Evolutionary conservation across 2,888 invertebrate genomes (phyloP).

Genomic region (Mythimna lalbum): DNA sequence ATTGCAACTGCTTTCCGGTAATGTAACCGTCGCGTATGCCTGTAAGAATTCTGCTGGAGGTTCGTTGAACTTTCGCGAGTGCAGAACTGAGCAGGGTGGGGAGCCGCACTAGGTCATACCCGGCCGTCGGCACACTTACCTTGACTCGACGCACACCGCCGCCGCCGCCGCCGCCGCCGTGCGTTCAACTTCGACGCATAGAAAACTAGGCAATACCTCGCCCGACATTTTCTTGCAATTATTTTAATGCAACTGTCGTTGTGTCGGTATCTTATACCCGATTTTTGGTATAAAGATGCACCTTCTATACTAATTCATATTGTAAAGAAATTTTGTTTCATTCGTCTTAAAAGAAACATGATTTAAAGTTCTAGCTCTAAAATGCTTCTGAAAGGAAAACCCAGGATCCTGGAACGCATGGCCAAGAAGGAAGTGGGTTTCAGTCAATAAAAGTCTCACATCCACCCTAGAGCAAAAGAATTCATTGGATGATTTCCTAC

Average conservation of each 20-base stretch:
- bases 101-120: constrained; percentile 88
- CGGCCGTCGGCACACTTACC: constrained; percentile 90
- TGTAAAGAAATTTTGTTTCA: not conserved
- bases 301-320: not conserved
- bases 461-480: too few relatives aligned
- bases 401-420: too few relatives aligned
- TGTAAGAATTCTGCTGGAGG: constrained; percentile 89
- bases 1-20: constrained; percentile 89
- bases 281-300: constrained; percentile 7
- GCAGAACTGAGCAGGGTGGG: constrained; percentile 88
- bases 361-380: not conserved
- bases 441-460: too few relatives aligned
- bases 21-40: constrained; percentile 88
- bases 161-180: constrained; percentile 67
- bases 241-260: constrained; percentile 70
- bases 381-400: not conserved
- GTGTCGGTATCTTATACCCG: constrained; percentile 41
- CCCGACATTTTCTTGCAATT: constrained; percentile 72
- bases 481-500: too few relatives aligned
- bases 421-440: too few relatives aligned
- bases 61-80: constrained; percentile 90
- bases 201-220: constrained; percentile 84
- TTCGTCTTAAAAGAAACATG: not conserved
- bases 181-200: constrained; percentile 78
- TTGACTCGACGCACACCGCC: constrained; percentile 85